Base-by-base conservation (phyloP, 2,888 invertebrate species). In the Phoenoteleia sp. region DNA sequence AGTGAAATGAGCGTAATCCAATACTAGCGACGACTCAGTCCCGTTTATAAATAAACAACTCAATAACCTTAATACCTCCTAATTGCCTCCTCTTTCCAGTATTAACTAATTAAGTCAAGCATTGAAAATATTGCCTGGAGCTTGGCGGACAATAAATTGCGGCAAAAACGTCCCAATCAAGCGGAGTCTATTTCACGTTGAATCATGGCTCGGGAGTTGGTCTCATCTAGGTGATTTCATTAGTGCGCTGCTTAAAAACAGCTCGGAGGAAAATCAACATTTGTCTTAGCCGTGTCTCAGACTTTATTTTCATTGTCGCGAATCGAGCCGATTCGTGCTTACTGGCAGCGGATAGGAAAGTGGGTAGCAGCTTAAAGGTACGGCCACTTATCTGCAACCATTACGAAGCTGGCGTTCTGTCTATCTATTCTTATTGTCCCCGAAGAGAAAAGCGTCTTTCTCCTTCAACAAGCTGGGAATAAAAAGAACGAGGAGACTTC, bases 281-380 rank as follows among this genome's bases (percentile, higher is more conserved):
- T 82, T 71, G 39, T 71, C 82, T 76, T 66, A 64, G 56, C 52
- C 56, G 27, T 64, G 69, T 54, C 64, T 71, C 62, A 60, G 58
- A 45, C 67, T 75, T 81, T 75, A 75, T 81, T 81, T 81, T 81
- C 75, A 54, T 81, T 69, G 75, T 75, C 75, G 81, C 81, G 75
- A 17, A 69, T 75, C 62, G 58, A 77, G 62, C 66, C 72, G 76
- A 76, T 71, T 67, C 81, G 52, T 64, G 52, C 67, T 74, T 54
- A 62, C 49, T 60, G 17, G 29, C 21, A 58, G 29, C 39, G 42
- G 52, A 64, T 69, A 47, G 69, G 6, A 47, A 75, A 75, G 69
- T 69, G 36, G 49, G 74, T 79, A 25, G 54, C 64, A 25, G 62
- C 64, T 39, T 39, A 54, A 69, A 76, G 71, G 75, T 62, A 36